Evolutionary conservation across 2,888 invertebrate species (phyloP).

Genomic region (Stenichneumon culpator): DNA sequence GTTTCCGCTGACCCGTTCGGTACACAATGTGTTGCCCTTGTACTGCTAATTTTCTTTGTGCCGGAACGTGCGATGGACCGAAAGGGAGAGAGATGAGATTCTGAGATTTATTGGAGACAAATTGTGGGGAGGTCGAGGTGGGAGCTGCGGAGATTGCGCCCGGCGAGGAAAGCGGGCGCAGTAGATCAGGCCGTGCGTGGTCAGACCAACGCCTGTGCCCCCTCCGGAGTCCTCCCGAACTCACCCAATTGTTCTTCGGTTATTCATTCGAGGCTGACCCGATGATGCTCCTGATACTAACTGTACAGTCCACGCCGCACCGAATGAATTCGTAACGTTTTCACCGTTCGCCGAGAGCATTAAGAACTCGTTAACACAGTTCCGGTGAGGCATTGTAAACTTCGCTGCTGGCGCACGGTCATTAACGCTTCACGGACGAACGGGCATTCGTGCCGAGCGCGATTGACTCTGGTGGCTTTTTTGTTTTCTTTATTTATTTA

Average conservation of each 20-base stretch:
- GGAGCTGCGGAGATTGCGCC: background rate
- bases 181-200: conserved; percentile 50
- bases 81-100: background rate
- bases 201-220: conserved; percentile 6
- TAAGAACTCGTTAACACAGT: conserved; percentile 66
- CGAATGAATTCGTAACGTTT: conserved; percentile 41
- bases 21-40: conserved; percentile 3
- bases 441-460: conserved; percentile 54
- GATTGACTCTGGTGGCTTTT: background rate
- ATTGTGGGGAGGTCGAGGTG: background rate
- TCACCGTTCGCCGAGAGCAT: conserved; percentile 30
- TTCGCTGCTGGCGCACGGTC: conserved; percentile 19
- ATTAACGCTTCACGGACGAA: conserved; percentile 62
- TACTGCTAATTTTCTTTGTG: conserved; percentile 23
- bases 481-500: background rate
- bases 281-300: conserved; percentile 24
- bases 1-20: background rate
- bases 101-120: background rate
- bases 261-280: conserved; percentile 49
- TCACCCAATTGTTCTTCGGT: conserved; percentile 38
- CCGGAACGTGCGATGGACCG: background rate
- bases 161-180: conserved; percentile 1
- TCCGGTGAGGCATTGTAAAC: conserved; percentile 48
- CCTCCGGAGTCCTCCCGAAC: background rate
- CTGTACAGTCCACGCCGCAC: conserved; percentile 1